Evolutionary conservation across 2,113 vertebrate genomes (phyloP), one percentile per base, ranked within the genome.

Genomic region (Colossoma macropomum): DNA sequence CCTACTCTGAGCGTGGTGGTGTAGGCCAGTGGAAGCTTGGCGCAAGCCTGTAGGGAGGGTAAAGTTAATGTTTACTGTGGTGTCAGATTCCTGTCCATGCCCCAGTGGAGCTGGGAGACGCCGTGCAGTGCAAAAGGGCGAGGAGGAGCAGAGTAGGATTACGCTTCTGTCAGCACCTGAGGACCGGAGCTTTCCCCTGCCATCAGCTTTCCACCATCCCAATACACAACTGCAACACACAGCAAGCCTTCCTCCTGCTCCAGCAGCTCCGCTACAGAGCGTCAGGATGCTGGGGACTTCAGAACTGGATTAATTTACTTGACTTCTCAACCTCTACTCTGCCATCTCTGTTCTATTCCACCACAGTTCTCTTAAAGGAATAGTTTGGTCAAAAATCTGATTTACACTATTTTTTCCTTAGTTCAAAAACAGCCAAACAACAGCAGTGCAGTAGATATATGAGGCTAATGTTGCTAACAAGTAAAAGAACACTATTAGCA

Each of bases 31-130:
- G 12, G 1, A n/a, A 11, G 25, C n/a, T 27, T 62, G 59, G n/a
- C 25, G 6, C 11, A 13, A 62, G 59, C 12, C 59, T 25, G 59
- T 27, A 13, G 59, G n/a, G 59, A 62, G 59, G n/a, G 59, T 25
- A 62, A 62, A 62, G 59, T 59, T 59, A 59, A 28, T 27, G 41
- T 50, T 48, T 48, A 60, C 54, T 65, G 62, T 32, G 68, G 85
- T 83, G n/a, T 86, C 41, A 30, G 34, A 30, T 86, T 86, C 62
- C 66, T 19, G 32, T 63, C 62, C 71, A 63, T 50, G 77, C 75
- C 75, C 48, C 78, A 52, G 79, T 87, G 78, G 77, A 85, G 89
- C 87, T 89, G 62, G 78, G 86, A 81, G 86, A 89, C 85, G 86
- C 89, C 76, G 75, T 52, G 54, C 45, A 28, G 74, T 60, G 69